Percentiles rank a stretch among this genome's conserved stretches.
phyloP scores from a whole-genome alignment of 2,113 vertebrate species.

The Uropsilus gracilis region DNA sequence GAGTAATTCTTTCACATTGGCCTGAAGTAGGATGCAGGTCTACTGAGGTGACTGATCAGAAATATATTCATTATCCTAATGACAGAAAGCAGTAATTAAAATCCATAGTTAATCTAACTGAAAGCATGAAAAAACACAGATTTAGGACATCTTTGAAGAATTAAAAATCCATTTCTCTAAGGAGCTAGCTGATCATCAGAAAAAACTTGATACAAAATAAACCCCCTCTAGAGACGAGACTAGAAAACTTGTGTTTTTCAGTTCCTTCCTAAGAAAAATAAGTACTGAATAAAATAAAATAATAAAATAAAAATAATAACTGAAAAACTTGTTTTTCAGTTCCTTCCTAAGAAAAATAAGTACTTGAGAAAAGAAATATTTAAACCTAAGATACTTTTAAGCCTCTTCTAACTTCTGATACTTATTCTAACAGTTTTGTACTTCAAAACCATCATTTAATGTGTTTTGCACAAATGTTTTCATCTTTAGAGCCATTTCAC shows the following conservation, averaged over 20 bases:
- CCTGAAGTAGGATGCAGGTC: not conserved
- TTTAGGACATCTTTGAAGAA: slow-evolving; percentile 3
- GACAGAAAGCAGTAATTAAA: slow-evolving; percentile 55
- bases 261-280: not conserved
- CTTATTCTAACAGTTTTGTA: not conserved
- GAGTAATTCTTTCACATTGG: slow-evolving; percentile 10
- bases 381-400: not conserved
- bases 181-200: not conserved
- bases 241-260: too few relatives aligned
- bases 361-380: not conserved
- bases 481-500: not conserved
- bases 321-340: not conserved
- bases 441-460: slow-evolving; percentile 36
- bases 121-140: slow-evolving; percentile 42
- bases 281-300: not conserved
- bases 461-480: slow-evolving; percentile 12
- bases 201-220: not conserved
- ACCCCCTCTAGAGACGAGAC: not conserved
- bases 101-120: slow-evolving; percentile 57
- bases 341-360: not conserved
- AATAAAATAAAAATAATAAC: too few relatives aligned
- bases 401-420: not conserved
- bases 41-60: slow-evolving; percentile 32
- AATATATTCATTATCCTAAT: slow-evolving; percentile 60
- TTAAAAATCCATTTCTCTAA: slow-evolving; percentile 37